Base-by-base conservation (phyloP, 2,113 vertebrate genomes). In the Physeter macrocephalus region DNA sequence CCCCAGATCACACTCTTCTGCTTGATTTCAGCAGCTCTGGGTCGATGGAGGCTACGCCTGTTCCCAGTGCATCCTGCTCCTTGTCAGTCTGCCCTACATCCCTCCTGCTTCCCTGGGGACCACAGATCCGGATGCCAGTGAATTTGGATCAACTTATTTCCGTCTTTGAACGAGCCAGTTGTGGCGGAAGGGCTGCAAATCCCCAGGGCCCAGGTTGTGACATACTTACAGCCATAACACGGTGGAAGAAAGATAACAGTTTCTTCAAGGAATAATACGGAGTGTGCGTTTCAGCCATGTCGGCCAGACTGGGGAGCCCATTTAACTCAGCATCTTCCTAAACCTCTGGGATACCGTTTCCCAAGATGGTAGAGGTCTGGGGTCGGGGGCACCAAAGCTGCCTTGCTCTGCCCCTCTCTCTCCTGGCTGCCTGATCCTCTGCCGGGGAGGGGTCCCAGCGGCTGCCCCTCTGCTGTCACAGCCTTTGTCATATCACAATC, bases 81-180 rank as follows among this genome's bases (percentile, higher is more conserved):
- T 43, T 7, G 1, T 27, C 88, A 0, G 49, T 52, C 82, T 96
- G 97, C 66, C 96, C 97, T 93, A 92, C 86, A 97, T 97, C 39
- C 43, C 41, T 81, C 39, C 81, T 27, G 81, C 43, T 67, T 61
- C 94, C 36, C 88, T 3, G 9, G 43, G 88, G 96, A 84, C 39
- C 75, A 27, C 75, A 41, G 72, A 69, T 66, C 90, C 3, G 29
- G 69, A 86, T 52, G 96, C 81, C 88, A 57, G 84, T 27, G 46
- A 94, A 96, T 97, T 84, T 97, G 83, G 96, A 93, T 93, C 96
- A 94, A 59, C 82, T 98, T 97, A 97, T 97, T 98, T 97, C 96
- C 94, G 97, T 88, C 95, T 94, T 91, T 9, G 29, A 34, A 52
- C 71, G 64, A 92, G 49, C 59, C 34, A 54, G 54, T 25, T 2